Conservation (phyloP, 2,888 invertebrate species). For the Dynastes grantii region DNA sequence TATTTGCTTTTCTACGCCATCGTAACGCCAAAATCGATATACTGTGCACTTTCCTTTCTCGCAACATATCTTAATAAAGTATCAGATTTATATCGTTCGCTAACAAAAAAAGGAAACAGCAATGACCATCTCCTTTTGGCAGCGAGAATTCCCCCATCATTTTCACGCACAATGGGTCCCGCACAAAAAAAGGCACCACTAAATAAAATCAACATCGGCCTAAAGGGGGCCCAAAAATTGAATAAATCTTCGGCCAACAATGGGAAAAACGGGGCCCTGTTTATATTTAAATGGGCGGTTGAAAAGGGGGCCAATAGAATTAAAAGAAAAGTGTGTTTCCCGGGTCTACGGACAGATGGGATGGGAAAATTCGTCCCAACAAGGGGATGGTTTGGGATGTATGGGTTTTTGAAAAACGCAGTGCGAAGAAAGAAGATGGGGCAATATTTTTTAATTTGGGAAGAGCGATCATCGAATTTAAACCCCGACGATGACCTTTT, state of each 20-base stretch:
- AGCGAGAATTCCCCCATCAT: conserved; percentile 6
- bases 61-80: conserved; percentile 33
- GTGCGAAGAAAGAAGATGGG: too few relatives aligned
- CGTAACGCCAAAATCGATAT: conserved; percentile 2
- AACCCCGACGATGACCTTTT: too few relatives aligned
- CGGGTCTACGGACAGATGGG: too few relatives aligned
- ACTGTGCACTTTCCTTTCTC: neutral
- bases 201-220: conserved; percentile 39
- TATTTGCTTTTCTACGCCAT: neutral
- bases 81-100: conserved; percentile 25
- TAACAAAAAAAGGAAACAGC: conserved; percentile 21
- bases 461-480: too few relatives aligned
- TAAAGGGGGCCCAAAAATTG: conserved; percentile 28
- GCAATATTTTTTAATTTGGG: too few relatives aligned
- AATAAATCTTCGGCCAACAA: conserved; percentile 51
- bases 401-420: too few relatives aligned
- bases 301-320: too few relatives aligned
- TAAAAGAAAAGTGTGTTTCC: too few relatives aligned
- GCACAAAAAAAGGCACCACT: conserved; percentile 39
- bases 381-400: too few relatives aligned
- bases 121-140: conserved; percentile 41
- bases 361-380: too few relatives aligned
- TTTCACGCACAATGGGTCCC: conserved; percentile 11
- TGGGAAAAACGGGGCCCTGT: conserved; percentile 41
- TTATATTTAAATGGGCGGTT: conserved; percentile 41